Evolutionary conservation across 2,888 invertebrate genomes (phyloP), one percentile per base, ranked within the genome.

Genomic region (Eupithecia inturbata): DNA sequence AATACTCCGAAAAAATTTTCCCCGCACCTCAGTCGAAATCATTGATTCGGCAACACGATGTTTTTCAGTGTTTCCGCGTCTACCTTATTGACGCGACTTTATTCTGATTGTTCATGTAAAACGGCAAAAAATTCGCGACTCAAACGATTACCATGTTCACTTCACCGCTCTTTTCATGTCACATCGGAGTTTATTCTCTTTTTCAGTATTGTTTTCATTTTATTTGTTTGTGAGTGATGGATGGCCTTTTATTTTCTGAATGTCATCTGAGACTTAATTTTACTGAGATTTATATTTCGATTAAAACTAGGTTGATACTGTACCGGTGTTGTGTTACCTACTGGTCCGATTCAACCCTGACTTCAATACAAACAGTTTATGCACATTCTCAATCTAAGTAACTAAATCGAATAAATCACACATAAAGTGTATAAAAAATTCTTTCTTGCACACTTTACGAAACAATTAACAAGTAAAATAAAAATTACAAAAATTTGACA

Each of bases 31-130:
- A 72, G 49, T 70, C 67, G 68, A 36, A 72, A 66, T 71, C 77
- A 77, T 71, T 77, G 72, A 49, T 70, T 70, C 62, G 70, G 45
- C 57, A 76, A 70, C 70, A 69, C 67, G 68, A 66, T 71, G 71
- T 73, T 77, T 74, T 64, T 72, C 69, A 68, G 67, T 70, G 72
- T 74, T 77, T 69, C 66, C 67, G 53, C 68, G 64, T 66, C 68
- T 26, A 73, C 41, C 72, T 68, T 63, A 70, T 31, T 53, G 45
- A 36, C 49, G 41, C 36, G 39, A 63, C 45, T 68, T 72, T 72
- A 64, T 68, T 68, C 60, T 31, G 72, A 70, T 72, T 72, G 72
- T 63, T 70, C 64, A 68, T 63, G 49, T 41, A 67, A 60, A 67
- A 4, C 66, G 39, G 36, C 36, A 22, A 36, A 39, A n/a, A 36